Percentiles rank a stretch among this genome's conserved stretches.
phyloP scores from a whole-genome alignment of 1,140 invertebrate species.

The Hycleus cichorii region DNA sequence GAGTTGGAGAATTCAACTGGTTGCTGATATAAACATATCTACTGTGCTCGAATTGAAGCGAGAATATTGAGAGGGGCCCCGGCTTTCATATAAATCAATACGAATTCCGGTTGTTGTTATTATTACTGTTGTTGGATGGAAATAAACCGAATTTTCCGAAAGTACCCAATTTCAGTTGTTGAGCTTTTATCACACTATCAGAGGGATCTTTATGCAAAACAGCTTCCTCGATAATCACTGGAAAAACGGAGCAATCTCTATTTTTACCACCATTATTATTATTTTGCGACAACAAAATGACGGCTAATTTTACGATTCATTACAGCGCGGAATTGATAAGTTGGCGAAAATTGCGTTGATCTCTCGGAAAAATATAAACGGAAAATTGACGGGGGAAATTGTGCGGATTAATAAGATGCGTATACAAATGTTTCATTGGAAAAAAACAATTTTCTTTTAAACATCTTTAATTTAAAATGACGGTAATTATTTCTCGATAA shows the following conservation, averaged over 20 bases:
- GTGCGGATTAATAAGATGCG: slow-evolving; percentile 3
- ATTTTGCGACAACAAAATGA: slow-evolving; percentile 10
- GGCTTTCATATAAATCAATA: slow-evolving; percentile 30
- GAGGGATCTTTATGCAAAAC: slow-evolving; percentile 34
- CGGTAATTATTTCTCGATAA: too few species aligned
- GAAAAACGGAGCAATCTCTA: not conserved
- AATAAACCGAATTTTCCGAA: slow-evolving; percentile 30
- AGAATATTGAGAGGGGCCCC: not conserved
- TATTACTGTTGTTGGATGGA: slow-evolving; percentile 22
- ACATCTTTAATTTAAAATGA: too few species aligned
- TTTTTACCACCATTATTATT: slow-evolving; percentile 22
- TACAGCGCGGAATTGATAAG: slow-evolving; percentile 35
- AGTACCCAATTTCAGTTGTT: slow-evolving; percentile 24
- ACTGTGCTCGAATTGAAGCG: too few species aligned
- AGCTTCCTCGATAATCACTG: slow-evolving; percentile 34
- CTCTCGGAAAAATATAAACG: slow-evolving; percentile 8
- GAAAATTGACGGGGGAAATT: slow-evolving; percentile 10
- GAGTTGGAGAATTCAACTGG: slow-evolving; percentile 23
- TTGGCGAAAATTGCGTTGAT: slow-evolving; percentile 22
- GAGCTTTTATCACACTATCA: slow-evolving; percentile 25
- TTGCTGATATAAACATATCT: slow-evolving; percentile 20
- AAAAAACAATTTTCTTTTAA: too few species aligned
- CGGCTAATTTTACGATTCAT: slow-evolving; percentile 35
- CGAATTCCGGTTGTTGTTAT: slow-evolving; percentile 21
- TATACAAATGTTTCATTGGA: too few species aligned